phyloP scores from a whole-genome alignment of 1,140 invertebrate species.

The Hormaphis cornu region DNA sequence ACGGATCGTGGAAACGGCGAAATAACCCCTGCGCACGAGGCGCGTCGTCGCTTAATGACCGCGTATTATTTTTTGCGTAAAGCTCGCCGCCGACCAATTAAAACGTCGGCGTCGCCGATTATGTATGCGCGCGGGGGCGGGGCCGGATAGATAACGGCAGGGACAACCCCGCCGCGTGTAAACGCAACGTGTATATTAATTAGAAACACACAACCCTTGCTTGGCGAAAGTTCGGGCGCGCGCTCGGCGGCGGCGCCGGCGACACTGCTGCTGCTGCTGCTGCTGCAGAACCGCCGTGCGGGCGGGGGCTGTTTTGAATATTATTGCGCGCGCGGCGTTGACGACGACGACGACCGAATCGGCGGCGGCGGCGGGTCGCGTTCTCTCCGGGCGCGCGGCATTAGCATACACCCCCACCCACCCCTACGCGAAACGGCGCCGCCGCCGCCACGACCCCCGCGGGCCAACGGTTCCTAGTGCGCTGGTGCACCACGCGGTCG shows the following conservation, averaged over 20 bases:
- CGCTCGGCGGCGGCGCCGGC: background rate
- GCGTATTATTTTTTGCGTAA: too few species aligned
- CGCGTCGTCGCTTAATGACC: too few species aligned
- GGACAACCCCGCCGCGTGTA: background rate
- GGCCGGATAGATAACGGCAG: conserved; percentile 18
- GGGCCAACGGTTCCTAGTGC: conserved; percentile 20
- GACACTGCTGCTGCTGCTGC: background rate
- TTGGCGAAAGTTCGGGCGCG: background rate
- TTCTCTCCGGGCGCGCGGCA: background rate
- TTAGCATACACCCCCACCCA: conserved; percentile 9
- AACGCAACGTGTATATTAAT: conserved; percentile 10
- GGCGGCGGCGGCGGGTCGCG: background rate
- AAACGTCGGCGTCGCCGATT: background rate
- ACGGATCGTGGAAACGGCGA: too few species aligned
- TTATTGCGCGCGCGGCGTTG: conserved; percentile 13
- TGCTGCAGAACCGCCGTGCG: too few species aligned
- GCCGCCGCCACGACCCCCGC: background rate
- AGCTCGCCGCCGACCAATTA: conserved; percentile 23
- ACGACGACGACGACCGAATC: background rate
- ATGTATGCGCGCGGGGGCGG: conserved; percentile 21
- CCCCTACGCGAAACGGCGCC: background rate
- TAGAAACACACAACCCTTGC: background rate
- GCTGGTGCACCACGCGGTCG: background rate
- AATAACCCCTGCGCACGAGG: too few species aligned
- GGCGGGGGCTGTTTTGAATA: conserved; percentile 30